Evolutionary conservation across 2,113 vertebrate species (phyloP).

Genomic region (Telmatochromis brichardi): DNA sequence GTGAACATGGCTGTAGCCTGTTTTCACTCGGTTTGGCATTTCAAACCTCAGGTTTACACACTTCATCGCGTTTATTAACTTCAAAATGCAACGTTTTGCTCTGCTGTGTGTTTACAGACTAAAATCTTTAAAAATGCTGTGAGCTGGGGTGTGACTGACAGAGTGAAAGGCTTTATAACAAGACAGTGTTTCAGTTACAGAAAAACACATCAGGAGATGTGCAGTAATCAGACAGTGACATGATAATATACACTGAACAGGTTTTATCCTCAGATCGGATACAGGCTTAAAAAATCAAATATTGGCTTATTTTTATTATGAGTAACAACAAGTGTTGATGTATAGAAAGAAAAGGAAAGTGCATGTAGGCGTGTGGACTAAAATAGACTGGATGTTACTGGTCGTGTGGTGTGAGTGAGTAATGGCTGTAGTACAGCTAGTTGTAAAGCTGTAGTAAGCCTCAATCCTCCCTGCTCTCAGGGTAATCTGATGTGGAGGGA

Average conservation of each 20-base stretch:
- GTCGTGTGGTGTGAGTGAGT: background rate
- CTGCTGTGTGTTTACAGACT: background rate
- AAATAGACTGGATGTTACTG: background rate
- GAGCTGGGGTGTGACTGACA: background rate
- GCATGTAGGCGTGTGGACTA: background rate
- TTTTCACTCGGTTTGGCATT: background rate
- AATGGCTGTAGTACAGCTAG: background rate
- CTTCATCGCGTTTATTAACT: background rate
- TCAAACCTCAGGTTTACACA: background rate
- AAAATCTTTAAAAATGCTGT: background rate
- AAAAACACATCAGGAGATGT: background rate
- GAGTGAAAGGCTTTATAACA: background rate
- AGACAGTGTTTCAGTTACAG: background rate
- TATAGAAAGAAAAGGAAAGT: background rate
- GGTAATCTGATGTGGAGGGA: constrained; percentile 11
- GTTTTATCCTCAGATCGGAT: background rate
- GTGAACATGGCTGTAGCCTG: background rate
- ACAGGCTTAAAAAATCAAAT: background rate
- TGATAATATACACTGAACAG: no score
- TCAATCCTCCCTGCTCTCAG: background rate
- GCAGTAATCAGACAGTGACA: background rate
- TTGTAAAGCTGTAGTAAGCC: constrained; percentile 3
- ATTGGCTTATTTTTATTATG: background rate
- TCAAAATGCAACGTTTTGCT: rapidly evolving
- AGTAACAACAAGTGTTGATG: background rate